phyloP scores from a whole-genome alignment of 2,113 vertebrate species.

The Turnix velox region DNA sequence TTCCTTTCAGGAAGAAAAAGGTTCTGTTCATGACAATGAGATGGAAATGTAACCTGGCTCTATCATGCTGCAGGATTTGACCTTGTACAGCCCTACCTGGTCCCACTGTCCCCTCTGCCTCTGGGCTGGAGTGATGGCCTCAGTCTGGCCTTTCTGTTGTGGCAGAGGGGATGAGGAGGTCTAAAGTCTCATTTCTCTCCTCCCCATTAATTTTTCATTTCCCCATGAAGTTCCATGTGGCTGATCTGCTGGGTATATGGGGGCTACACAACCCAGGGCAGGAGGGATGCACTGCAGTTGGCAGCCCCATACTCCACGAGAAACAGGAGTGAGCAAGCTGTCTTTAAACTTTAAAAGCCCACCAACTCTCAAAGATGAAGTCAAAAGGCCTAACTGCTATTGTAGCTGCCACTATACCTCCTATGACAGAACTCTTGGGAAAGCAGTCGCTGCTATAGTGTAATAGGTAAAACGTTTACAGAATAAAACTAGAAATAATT shows the following conservation, averaged over 20 bases:
- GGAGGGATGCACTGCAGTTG: background rate
- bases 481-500: background rate
- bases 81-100: background rate
- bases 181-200: background rate
- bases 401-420: fast-evolving
- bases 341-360: background rate
- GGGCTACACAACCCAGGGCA: fast-evolving
- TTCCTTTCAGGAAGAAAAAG: background rate
- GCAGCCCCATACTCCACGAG: background rate
- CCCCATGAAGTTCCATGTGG: background rate
- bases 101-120: background rate
- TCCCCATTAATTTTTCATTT: background rate
- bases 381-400: background rate
- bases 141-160: background rate
- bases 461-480: background rate
- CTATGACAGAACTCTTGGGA: background rate
- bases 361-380: background rate
- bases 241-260: fast-evolving
- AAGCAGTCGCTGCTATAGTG: background rate
- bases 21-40: background rate
- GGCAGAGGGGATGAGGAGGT: background rate
- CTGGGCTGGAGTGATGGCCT: background rate
- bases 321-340: background rate
- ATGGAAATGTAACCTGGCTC: background rate
- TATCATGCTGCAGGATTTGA: background rate